Evolutionary conservation across 2,888 invertebrate genomes (phyloP).

Genomic region (Latrodectus hesperus): DNA sequence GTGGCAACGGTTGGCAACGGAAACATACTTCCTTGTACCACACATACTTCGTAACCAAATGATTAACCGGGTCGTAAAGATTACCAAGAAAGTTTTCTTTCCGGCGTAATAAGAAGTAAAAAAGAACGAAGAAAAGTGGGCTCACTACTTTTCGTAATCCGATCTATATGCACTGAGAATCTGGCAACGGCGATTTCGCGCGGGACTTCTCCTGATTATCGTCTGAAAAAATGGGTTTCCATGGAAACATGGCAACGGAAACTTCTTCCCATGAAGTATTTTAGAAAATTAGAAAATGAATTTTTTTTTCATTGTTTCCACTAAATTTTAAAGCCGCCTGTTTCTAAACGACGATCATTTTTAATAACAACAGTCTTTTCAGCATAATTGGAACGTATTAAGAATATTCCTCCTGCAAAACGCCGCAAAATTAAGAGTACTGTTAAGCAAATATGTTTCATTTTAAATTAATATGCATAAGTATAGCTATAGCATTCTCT

Average conservation of each 20-base stretch:
- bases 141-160: slow-evolving; percentile 42
- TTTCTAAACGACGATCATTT: too few relatives aligned
- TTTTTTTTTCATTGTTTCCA: too few relatives aligned
- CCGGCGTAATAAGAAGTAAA: slow-evolving; percentile 7
- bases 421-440: too few relatives aligned
- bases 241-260: background rate
- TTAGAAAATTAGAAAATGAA: too few relatives aligned
- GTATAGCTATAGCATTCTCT: too few relatives aligned
- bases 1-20: too few relatives aligned
- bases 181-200: slow-evolving; percentile 22
- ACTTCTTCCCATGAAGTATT: background rate
- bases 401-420: too few relatives aligned
- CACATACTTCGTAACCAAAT: slow-evolving; percentile 26
- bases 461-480: too few relatives aligned
- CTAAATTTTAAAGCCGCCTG: too few relatives aligned
- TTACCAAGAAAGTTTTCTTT: slow-evolving; percentile 33
- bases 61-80: slow-evolving; percentile 41
- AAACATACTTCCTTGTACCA: background rate
- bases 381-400: too few relatives aligned
- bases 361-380: too few relatives aligned
- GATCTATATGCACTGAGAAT: slow-evolving; percentile 41
- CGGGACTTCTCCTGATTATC: slow-evolving; percentile 13
- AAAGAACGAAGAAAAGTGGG: slow-evolving; percentile 1
- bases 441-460: too few relatives aligned
- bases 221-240: slow-evolving; percentile 13